Evolutionary conservation across 2,888 invertebrate genomes (phyloP), one percentile per base, ranked within the genome.

Genomic region (Vannuccia rotundouncinata): DNA sequence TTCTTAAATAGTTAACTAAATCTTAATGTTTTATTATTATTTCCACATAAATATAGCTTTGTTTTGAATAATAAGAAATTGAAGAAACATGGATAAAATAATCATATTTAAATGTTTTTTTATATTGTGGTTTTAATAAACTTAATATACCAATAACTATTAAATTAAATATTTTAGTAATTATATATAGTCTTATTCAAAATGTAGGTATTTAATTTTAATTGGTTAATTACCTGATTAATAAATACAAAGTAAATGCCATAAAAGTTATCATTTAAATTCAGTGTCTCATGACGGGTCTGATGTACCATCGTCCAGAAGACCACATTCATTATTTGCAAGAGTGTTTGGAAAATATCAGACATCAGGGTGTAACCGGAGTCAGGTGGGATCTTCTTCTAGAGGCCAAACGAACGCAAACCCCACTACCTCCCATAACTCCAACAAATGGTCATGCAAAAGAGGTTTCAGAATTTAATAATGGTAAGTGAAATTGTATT

Each of bases 201-300:
- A 59, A 59, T 10, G 10, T 59, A 59, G 10, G n/a, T 59, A 13
- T 59, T 59, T n/a, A n/a, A 10, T 59, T 59, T n/a, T 59, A 59
- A n/a, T 59, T 59, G 10, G n/a, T 13, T 59, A 59, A 59, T n/a
- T n/a, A n/a, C n/a, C n/a, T n/a, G n/a, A n/a, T n/a, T n/a, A n/a
- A n/a, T n/a, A n/a, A n/a, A n/a, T n/a, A n/a, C n/a, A n/a, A n/a
- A n/a, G n/a, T n/a, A n/a, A n/a, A n/a, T n/a, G n/a, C n/a, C n/a
- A n/a, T n/a, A n/a, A n/a, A n/a, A n/a, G n/a, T n/a, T n/a, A n/a
- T n/a, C n/a, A n/a, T n/a, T n/a, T n/a, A n/a, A n/a, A n/a, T n/a
- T n/a, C 84, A 89, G 89, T 88, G 89, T 81, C 83, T 89, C 60
- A 89, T 89, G 89, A 90, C 89, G 31, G 89, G 89, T 0, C 83